Evolutionary conservation across 2,113 vertebrate species (phyloP), one percentile per base, ranked within the genome.

Genomic region (Pavo muticus): DNA sequence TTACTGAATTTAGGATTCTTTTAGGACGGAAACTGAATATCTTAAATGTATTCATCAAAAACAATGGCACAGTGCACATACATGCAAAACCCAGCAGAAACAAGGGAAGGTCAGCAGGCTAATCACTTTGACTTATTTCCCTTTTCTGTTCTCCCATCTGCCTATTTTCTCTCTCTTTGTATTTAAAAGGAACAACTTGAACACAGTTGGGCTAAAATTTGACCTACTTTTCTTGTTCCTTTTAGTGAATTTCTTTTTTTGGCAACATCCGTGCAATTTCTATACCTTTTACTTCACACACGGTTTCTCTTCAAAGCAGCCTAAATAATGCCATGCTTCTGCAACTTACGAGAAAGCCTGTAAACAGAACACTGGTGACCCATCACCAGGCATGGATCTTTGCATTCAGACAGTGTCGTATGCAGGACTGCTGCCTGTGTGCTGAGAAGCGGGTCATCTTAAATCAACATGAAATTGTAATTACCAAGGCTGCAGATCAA

Each of bases 41-140:
- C 91, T 52, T 96, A 94, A 96, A 96, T 96, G 94, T 96, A 96
- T 97, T 97, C 91, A 94, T 84, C 37, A 82, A 61, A 95, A 97
- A 95, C 87, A 97, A 95, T 47, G 52, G 67, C 59, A 82, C 82
- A 95, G 72, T 89, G 88, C 88, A 88, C 93, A 97, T 90, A 90
- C 56, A 93, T 80, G 94, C 80, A 87, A 92, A 97, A 95, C 50
- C 86, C 81, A 90, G 50, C 72, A 96, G 93, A 96, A 96, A 95
- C 80, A 96, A 88, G 42, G 30, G 69, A 72, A 83, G 89, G 91
- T 93, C 95, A 93, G 57, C 9, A 3, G 91, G 88, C 86, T 95
- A 97, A 97, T 96, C 84, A 78, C 68, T 94, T 95, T 85, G 94
- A 95, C 72, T 95, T 96, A 86, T 77, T 95, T 96, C 94, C 85